These are phyloP conservation scores for Hyperoplus lanceolatus DNA, from an alignment of 2,797 vertebrate genomes.

Conservation along the genomic window DNA sequence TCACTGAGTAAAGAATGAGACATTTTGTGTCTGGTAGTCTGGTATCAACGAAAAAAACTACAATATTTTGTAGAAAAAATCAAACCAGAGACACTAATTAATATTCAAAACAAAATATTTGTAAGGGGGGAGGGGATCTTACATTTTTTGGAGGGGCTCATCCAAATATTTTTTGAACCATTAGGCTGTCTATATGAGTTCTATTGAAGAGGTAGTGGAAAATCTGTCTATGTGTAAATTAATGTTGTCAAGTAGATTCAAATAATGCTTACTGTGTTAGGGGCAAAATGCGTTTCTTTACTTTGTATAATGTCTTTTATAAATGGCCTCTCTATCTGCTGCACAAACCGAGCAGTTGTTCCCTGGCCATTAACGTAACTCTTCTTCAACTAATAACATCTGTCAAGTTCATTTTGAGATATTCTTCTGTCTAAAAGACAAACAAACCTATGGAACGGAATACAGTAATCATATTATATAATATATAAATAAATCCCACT, in stretches of 20 bases:
- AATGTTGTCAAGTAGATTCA: conserved; percentile 22
- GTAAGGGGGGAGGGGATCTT: background rate
- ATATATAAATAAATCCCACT: conserved; percentile 21
- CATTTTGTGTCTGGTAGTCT: background rate
- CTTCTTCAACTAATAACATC: conserved; percentile 24
- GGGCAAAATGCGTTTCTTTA: conserved; percentile 8
- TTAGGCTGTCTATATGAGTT: background rate
- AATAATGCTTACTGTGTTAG: conserved; percentile 15
- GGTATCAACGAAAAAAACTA: too few relatives aligned
- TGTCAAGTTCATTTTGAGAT: conserved; percentile 35
- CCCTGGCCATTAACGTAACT: background rate
- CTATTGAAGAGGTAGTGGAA: conserved; percentile 7
- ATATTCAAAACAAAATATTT: background rate
- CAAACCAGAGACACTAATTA: background rate
- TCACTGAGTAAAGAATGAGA: background rate
- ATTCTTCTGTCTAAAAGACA: conserved; percentile 9
- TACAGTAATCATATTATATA: conserved; percentile 15
- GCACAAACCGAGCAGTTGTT: conserved; percentile 6
- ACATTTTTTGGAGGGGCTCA: background rate
- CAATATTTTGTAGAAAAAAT: too few relatives aligned
- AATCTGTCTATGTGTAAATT: conserved; percentile 30
- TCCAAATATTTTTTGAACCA: conserved; percentile 2
- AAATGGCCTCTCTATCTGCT: background rate
- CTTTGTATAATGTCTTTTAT: too few relatives aligned
- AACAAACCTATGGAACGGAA: conserved; percentile 28